Percentiles rank a stretch among this genome's conserved stretches.
Evolutionary conservation across 2,113 vertebrate genomes (phyloP).

Genomic region (Dasyprocta punctata): DNA sequence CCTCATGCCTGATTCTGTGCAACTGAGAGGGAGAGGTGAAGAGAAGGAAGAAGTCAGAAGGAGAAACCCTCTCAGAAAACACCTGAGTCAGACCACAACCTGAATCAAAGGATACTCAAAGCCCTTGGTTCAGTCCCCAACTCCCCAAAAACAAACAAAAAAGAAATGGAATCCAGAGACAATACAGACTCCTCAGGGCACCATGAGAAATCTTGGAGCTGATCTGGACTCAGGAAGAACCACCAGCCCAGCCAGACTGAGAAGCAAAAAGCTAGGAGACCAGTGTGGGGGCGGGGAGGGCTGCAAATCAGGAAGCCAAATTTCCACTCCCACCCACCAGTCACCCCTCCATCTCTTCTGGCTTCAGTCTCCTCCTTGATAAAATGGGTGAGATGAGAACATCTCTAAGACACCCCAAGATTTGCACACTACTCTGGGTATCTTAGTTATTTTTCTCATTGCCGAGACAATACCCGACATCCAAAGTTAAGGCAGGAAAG

Average conservation of each 20-base stretch:
- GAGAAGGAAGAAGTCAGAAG: background rate
- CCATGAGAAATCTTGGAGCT: background rate
- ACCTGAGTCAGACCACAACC: background rate
- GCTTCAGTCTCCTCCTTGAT: background rate
- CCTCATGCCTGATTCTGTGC: background rate
- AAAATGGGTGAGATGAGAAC: background rate
- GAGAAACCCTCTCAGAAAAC: background rate
- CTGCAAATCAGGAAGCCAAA: background rate
- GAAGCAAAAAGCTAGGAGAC: background rate
- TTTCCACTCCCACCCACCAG: background rate
- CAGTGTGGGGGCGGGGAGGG: background rate
- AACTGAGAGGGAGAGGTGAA: background rate
- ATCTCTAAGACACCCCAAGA: background rate
- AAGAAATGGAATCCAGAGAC: accelerated
- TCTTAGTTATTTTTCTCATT: background rate
- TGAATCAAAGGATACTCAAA: background rate
- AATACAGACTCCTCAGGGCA: background rate
- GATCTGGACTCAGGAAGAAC: background rate
- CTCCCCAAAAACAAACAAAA: background rate
- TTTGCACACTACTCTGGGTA: background rate
- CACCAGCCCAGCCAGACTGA: background rate
- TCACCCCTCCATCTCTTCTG: background rate
- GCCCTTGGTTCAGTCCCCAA: background rate
- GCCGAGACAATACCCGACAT: background rate
- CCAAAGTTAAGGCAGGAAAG: background rate